Conservation (phyloP, 2,113 vertebrate species). For the Notothenia coriiceps region DNA sequence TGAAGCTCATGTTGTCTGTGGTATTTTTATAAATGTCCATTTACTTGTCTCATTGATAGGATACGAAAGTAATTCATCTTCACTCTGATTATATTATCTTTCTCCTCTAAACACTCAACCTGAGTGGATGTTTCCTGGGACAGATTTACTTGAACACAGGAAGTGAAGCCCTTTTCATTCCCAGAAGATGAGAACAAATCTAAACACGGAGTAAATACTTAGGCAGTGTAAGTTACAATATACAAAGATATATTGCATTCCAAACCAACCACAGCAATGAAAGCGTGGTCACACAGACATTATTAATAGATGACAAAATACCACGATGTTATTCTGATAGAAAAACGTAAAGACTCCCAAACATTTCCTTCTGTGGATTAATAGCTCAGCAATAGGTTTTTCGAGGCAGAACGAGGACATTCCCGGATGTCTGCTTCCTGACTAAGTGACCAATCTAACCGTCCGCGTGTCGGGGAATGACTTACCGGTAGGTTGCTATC, state of each 20-base stretch:
- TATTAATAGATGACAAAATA: background rate
- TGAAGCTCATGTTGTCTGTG: background rate
- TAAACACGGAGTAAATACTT: background rate
- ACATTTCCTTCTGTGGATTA: background rate
- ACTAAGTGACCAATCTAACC: conserved; percentile 3
- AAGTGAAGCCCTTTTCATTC: conserved; percentile 47
- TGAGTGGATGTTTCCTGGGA: conserved; percentile 30
- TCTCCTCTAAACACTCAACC: background rate
- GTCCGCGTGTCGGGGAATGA: conserved; percentile 2
- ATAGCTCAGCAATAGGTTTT: background rate
- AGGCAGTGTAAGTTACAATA: too few species aligned
- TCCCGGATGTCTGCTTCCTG: conserved; percentile 8
- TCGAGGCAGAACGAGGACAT: background rate
- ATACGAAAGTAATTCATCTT: background rate
- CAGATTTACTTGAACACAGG: conserved; percentile 10
- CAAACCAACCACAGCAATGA: conserved; percentile 25
- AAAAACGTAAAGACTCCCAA: background rate
- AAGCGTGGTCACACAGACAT: background rate
- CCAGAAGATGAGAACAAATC: conserved; percentile 10
- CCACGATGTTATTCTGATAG: background rate
- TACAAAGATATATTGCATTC: background rate
- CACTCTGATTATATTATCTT: background rate
- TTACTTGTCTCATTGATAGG: background rate
- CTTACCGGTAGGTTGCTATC: conserved; percentile 90
- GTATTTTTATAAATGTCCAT: background rate